These are phyloP conservation scores for Mamestra configurata DNA, from an alignment of 1,140 invertebrate genomes.

Conservation along the genomic window DNA sequence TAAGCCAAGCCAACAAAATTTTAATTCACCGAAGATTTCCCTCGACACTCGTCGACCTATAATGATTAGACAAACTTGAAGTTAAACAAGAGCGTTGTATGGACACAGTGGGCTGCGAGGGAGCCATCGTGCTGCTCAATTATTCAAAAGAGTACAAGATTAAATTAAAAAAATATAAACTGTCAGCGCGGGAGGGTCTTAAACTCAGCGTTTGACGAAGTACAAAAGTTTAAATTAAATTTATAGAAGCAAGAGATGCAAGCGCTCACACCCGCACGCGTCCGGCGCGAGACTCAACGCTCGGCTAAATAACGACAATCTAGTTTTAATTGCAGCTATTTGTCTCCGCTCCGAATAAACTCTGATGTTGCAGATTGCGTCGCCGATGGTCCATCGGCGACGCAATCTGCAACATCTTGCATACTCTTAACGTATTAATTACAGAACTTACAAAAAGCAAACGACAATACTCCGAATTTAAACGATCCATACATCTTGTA, in stretches of 20 bases:
- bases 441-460: conserved; percentile 38
- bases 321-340: conserved; percentile 69
- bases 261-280: conserved; percentile 37
- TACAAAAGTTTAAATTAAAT: conserved; percentile 74
- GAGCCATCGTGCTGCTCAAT: conserved; percentile 45
- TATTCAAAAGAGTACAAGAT: conserved; percentile 52
- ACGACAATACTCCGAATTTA: not conserved
- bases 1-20: conserved; percentile 42
- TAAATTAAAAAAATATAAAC: conserved; percentile 54
- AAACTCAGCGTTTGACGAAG: conserved; percentile 62
- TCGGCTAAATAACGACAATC: conserved; percentile 67
- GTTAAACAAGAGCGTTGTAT: conserved; percentile 57
- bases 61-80: conserved; percentile 66
- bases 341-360: conserved; percentile 60
- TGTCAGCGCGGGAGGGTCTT: conserved; percentile 47
- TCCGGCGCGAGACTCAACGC: conserved; percentile 12
- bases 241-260: conserved; percentile 62
- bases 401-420: too few relatives aligned
- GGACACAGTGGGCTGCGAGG: conserved; percentile 39
- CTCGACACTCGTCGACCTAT: conserved; percentile 63
- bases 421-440: conserved; percentile 62
- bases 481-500: conserved; percentile 1
- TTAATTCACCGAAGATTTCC: conserved; percentile 69
- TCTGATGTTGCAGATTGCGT: conserved; percentile 62
- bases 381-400: conserved; percentile 54